A percentile compares a stretch with the other conserved stretches of the same genome.
These are phyloP conservation scores for Neotoxoptera formosana DNA, from an alignment of 1,140 invertebrate genomes.

Conservation along the genomic window DNA sequence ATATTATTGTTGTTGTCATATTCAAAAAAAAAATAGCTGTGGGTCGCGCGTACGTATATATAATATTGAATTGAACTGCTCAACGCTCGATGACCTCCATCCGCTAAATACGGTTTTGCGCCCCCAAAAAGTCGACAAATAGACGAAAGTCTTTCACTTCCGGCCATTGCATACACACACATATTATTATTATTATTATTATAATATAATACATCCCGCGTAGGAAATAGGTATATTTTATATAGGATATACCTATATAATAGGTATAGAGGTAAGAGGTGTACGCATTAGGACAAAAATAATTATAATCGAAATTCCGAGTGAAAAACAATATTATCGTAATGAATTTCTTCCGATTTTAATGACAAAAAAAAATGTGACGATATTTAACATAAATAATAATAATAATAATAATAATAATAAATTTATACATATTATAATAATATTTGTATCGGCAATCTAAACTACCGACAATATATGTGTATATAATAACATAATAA, in stretches of 20 bases:
- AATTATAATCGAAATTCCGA: conserved; percentile 2
- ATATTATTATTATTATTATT: no score
- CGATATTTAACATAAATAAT: background rate
- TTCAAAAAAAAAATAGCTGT: no score
- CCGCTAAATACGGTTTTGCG: background rate
- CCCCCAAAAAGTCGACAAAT: background rate
- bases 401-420: conserved; percentile 6
- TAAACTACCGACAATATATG: background rate
- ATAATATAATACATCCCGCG: background rate
- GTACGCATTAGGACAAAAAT: background rate
- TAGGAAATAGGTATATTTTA: background rate
- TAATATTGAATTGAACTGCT: conserved; percentile 34
- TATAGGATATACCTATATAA: background rate
- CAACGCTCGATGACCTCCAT: conserved; percentile 17
- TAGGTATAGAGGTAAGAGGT: no score
- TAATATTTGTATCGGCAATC: conserved; percentile 24
- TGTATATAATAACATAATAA: background rate
- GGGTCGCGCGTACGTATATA: conserved; percentile 1
- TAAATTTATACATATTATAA: conserved; percentile 8
- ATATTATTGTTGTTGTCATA: no score
- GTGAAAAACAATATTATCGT: conserved; percentile 14
- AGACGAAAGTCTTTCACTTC: conserved; percentile 15
- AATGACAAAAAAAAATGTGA: background rate
- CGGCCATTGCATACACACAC: conserved; percentile 16
- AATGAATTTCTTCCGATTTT: background rate